These are phyloP conservation scores for Metacarcinus magister DNA, from an alignment of 2,888 invertebrate species.

Conservation along the genomic window DNA sequence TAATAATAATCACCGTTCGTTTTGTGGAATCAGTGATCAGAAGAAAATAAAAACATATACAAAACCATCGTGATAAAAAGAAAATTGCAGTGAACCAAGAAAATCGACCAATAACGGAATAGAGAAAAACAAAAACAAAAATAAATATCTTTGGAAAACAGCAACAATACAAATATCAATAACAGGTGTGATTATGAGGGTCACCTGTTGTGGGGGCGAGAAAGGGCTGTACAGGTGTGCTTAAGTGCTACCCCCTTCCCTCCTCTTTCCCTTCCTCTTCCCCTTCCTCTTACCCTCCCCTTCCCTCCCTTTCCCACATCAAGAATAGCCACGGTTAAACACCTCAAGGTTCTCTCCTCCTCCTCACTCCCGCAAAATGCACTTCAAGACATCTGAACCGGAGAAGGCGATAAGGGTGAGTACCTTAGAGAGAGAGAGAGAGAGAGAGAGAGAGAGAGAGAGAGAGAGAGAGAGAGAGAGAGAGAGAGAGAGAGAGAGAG, in stretches of 20 bases:
- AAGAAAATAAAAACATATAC: background rate
- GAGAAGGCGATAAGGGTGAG: slow-evolving; percentile 71
- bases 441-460: background rate
- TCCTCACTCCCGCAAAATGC: background rate
- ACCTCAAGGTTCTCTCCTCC: background rate
- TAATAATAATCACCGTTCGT: background rate
- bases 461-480: slow-evolving; percentile 9
- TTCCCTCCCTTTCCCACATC: no score
- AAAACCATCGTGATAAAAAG: background rate
- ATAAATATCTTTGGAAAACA: background rate
- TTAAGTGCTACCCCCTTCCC: background rate
- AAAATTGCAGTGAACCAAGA: background rate
- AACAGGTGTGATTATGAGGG: slow-evolving; percentile 26
- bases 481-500: slow-evolving; percentile 46
- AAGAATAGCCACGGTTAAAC: background rate
- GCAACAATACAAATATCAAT: background rate
- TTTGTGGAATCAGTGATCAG: background rate
- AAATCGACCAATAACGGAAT: background rate
- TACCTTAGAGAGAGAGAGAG: background rate
- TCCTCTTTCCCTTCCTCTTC: background rate
- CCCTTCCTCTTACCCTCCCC: background rate
- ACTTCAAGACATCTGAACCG: slow-evolving; percentile 71
- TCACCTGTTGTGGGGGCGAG: background rate
- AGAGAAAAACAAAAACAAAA: background rate
- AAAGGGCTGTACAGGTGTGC: background rate